phyloP scores from a whole-genome alignment of 2,113 vertebrate genomes.

The Sterrhoptilus dennistouni region DNA sequence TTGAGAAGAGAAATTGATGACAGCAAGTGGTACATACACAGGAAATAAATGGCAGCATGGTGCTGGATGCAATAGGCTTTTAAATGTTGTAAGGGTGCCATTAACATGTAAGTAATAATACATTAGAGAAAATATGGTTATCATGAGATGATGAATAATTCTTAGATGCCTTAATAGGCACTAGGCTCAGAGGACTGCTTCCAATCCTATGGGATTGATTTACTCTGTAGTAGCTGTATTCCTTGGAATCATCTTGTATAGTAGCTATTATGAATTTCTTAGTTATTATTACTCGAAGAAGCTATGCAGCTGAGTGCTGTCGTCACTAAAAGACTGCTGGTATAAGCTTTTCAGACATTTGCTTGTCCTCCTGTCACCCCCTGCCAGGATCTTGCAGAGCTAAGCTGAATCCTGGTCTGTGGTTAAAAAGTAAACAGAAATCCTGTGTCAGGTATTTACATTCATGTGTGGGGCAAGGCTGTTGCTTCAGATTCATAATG shows the following conservation, averaged over 20 bases:
- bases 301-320: neutral
- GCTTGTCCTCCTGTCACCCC: neutral
- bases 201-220: conserved; percentile 24
- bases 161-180: conserved; percentile 9
- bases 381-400: neutral
- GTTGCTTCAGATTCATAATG: neutral
- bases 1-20: conserved; percentile 33
- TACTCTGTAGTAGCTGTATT: neutral
- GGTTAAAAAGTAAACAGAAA: neutral
- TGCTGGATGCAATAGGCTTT: neutral
- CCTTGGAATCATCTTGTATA: neutral
- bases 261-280: neutral
- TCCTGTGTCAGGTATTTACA: neutral
- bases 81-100: conserved; percentile 18
- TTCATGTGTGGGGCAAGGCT: neutral
- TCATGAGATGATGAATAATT: conserved; percentile 42
- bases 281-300: neutral
- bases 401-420: neutral
- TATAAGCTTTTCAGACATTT: neutral
- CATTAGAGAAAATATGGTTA: conserved; percentile 34
- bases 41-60: neutral
- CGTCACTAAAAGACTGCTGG: neutral
- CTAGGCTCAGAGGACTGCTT: conserved; percentile 26
- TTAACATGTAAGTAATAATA: conserved; percentile 68
- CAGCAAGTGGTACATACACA: conserved; percentile 17